phyloP scores from a whole-genome alignment of 2,113 vertebrate species.

The Leucosticte australis region DNA sequence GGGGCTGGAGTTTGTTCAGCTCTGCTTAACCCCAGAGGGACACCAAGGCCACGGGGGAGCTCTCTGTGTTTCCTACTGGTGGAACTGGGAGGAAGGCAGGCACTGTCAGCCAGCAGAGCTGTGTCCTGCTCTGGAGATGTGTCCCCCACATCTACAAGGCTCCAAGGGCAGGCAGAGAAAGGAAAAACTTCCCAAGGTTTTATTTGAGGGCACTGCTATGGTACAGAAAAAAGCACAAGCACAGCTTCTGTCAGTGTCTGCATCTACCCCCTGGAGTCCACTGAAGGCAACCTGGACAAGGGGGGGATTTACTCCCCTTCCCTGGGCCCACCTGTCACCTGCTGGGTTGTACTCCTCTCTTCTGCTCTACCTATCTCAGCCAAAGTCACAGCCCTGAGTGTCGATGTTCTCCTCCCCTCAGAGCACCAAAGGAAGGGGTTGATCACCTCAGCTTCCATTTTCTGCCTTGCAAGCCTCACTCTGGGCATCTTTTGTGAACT shows the following conservation, averaged over 20 bases:
- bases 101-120: background rate
- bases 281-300: background rate
- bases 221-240: background rate
- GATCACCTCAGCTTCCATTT: background rate
- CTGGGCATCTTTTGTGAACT: background rate
- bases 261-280: background rate
- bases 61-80: background rate
- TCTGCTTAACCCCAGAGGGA: background rate
- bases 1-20: background rate
- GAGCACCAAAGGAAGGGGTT: background rate
- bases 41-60: background rate
- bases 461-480: background rate
- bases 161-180: background rate
- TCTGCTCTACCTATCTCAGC: background rate
- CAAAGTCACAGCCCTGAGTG: background rate
- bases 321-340: background rate
- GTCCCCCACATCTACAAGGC: no score
- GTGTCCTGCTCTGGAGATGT: background rate
- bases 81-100: background rate
- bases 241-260: background rate
- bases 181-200: background rate
- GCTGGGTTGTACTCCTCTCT: background rate
- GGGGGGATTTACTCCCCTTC: background rate
- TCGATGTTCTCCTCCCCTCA: background rate
- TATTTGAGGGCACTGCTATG: background rate